These are phyloP conservation scores for Eriosoma lanigerum DNA, from an alignment of 1,140 invertebrate species.

Conservation along the genomic window DNA sequence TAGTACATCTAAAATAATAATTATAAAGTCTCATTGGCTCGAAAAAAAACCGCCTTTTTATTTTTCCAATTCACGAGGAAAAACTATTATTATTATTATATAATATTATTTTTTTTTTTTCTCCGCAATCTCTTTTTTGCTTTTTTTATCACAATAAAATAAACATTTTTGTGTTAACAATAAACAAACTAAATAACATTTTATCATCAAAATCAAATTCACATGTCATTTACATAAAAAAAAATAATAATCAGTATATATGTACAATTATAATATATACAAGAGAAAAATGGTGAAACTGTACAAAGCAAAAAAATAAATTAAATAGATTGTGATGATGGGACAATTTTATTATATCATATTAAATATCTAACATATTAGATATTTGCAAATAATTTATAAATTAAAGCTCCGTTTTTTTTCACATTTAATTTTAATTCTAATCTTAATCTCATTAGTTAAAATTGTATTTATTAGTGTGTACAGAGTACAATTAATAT, in stretches of 20 bases:
- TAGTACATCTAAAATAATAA: constrained; percentile 50
- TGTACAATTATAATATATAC: constrained; percentile 47
- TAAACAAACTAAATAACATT: constrained; percentile 52
- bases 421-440: constrained; percentile 1
- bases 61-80: constrained; percentile 34
- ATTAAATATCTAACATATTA: constrained; percentile 33
- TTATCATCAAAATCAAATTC: constrained; percentile 29
- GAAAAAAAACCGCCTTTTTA: constrained; percentile 46
- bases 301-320: constrained; percentile 43
- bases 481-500: constrained; percentile 37
- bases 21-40: constrained; percentile 51
- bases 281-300: constrained; percentile 45
- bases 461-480: constrained; percentile 2
- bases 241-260: constrained; percentile 35
- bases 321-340: constrained; percentile 40
- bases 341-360: constrained; percentile 39
- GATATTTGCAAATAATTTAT: constrained; percentile 15
- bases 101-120: constrained; percentile 39
- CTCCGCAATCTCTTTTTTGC: constrained; percentile 37
- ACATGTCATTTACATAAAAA: constrained; percentile 43
- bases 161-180: constrained; percentile 52
- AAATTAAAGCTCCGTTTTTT: constrained; percentile 41
- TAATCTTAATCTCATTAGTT: constrained; percentile 11
- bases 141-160: constrained; percentile 51
- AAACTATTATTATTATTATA: constrained; percentile 42